Evolutionary conservation across 2,797 vertebrate species (phyloP).

Genomic region (Alca torda): DNA sequence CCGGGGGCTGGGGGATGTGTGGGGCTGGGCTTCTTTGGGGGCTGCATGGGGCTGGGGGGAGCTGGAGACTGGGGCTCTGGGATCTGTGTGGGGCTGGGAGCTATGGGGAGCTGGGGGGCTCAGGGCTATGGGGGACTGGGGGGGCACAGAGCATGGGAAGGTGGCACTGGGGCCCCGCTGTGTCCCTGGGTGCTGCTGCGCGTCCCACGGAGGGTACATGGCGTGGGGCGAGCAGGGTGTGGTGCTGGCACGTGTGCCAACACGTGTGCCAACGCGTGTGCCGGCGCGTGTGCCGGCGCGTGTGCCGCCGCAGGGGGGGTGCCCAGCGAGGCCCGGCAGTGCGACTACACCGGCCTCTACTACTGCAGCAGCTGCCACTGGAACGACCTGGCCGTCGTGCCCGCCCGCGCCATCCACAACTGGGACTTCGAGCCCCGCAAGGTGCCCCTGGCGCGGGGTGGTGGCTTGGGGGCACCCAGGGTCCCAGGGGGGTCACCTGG

Average conservation of each 20-base stretch:
- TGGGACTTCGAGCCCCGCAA: constrained; percentile 96
- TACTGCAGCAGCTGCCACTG: constrained; percentile 97
- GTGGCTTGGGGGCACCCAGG: neutral
- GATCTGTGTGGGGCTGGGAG: neutral
- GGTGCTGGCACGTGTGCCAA: neutral
- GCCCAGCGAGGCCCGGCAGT: constrained; percentile 92
- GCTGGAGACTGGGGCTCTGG: neutral
- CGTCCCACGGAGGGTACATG: neutral
- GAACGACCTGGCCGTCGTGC: constrained; percentile 91
- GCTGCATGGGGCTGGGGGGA: neutral
- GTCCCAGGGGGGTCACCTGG: neutral
- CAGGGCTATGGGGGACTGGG: neutral
- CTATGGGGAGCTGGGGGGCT: neutral
- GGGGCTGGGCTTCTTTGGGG: neutral
- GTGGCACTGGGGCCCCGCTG: accelerated
- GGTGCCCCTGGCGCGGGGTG: constrained; percentile 67
- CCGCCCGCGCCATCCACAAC: constrained; percentile 95
- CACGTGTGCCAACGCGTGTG: neutral
- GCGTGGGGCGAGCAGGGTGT: neutral
- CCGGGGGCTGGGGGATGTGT: neutral
- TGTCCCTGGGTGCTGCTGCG: neutral
- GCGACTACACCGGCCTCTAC: constrained; percentile 96
- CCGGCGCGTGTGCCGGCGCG: neutral
- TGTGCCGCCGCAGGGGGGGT: constrained; percentile 81
- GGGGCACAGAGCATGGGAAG: neutral